Evolutionary conservation across 2,888 invertebrate species (phyloP).

Genomic region (Tetragnatha montana): DNA sequence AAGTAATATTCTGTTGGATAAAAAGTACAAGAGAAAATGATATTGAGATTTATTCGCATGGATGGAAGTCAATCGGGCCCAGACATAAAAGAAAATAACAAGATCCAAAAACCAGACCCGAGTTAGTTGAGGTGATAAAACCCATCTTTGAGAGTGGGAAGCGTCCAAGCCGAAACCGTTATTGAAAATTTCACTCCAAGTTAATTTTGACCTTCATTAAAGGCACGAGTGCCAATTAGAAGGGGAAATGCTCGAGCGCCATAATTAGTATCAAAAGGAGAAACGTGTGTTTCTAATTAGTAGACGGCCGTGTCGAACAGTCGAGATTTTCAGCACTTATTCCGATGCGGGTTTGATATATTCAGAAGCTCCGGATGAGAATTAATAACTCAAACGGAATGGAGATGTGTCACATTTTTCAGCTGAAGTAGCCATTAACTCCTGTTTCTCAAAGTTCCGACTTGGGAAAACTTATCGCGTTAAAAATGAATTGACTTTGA

Average conservation of each 20-base stretch:
- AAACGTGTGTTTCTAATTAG: constrained; percentile 30
- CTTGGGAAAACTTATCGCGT: neutral
- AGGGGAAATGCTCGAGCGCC: constrained; percentile 22
- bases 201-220: constrained; percentile 30
- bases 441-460: neutral
- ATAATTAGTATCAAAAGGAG: constrained; percentile 40
- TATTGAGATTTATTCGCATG: too few species aligned
- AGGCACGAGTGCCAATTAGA: constrained; percentile 15
- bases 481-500: neutral
- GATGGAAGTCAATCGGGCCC: too few species aligned
- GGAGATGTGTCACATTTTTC: neutral
- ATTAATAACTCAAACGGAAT: neutral
- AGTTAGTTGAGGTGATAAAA: too few species aligned
- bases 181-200: neutral
- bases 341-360: neutral
- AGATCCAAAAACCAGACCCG: too few species aligned
- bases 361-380: neutral
- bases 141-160: too few species aligned
- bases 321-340: constrained; percentile 12
- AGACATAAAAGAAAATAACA: too few species aligned
- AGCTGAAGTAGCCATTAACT: neutral
- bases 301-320: constrained; percentile 16
- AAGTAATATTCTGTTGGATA: too few species aligned
- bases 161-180: neutral
- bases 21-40: too few species aligned